These are phyloP conservation scores for Pangasius sanitwongsei DNA, from an alignment of 2,797 vertebrate species.

Conservation along the genomic window DNA sequence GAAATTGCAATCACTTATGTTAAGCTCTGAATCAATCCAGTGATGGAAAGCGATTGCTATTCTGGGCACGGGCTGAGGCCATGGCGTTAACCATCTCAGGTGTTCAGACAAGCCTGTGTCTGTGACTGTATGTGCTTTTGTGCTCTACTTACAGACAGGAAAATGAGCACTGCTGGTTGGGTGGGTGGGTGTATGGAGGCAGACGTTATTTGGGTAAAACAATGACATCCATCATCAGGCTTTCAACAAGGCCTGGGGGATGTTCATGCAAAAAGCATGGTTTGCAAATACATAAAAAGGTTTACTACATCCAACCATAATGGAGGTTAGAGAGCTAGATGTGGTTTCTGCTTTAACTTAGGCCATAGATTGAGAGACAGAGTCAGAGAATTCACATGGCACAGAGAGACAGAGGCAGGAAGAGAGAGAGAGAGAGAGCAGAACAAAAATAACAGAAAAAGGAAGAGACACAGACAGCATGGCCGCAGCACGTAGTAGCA, in stretches of 20 bases:
- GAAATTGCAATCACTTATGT: slow-evolving; percentile 61
- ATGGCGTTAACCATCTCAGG: slow-evolving; percentile 25
- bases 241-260: slow-evolving; percentile 11
- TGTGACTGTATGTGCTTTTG: neutral
- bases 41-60: slow-evolving; percentile 36
- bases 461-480: slow-evolving; percentile 42
- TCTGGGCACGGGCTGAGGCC: slow-evolving; percentile 17
- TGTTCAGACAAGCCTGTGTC: slow-evolving; percentile 25
- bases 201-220: slow-evolving; percentile 36
- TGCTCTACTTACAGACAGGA: slow-evolving; percentile 18
- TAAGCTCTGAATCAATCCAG: slow-evolving; percentile 41
- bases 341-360: slow-evolving; percentile 44
- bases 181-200: neutral
- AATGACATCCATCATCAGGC: slow-evolving; percentile 31
- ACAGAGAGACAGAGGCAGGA: slow-evolving; percentile 40
- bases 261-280: slow-evolving; percentile 6
- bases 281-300: slow-evolving; percentile 23
- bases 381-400: slow-evolving; percentile 24
- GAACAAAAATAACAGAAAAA: slow-evolving; percentile 17
- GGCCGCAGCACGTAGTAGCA: slow-evolving; percentile 68
- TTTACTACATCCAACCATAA: slow-evolving; percentile 1
- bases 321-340: slow-evolving; percentile 60
- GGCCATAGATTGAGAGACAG: slow-evolving; percentile 19
- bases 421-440: slow-evolving; percentile 24
- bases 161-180: slow-evolving; percentile 24